These are phyloP conservation scores for Sebastes diaconus DNA, from an alignment of 2,797 vertebrate genomes.

Conservation along the genomic window DNA sequence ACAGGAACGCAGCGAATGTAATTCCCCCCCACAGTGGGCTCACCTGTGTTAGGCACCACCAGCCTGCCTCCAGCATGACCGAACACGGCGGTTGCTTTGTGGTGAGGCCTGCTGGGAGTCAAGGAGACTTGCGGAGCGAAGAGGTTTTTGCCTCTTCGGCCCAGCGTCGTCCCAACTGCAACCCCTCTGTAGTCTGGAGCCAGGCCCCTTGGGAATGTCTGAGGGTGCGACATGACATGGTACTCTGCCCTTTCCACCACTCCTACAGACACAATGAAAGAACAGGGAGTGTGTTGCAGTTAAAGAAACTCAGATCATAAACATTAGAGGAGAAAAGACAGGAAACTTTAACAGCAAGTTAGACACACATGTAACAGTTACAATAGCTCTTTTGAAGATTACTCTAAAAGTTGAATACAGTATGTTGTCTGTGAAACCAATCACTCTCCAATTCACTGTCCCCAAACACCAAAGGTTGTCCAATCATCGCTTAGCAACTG, in stretches of 20 bases:
- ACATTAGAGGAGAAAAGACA: neutral
- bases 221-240: slow-evolving; percentile 85
- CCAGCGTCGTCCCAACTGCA: slow-evolving; percentile 77
- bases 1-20: neutral
- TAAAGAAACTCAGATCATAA: neutral
- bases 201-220: slow-evolving; percentile 90
- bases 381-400: neutral
- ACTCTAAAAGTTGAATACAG: neutral
- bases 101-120: slow-evolving; percentile 77
- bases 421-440: neutral
- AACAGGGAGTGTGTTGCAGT: slow-evolving; percentile 76
- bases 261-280: slow-evolving; percentile 86
- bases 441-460: neutral
- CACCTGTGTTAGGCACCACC: slow-evolving; percentile 93
- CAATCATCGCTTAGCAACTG: neutral
- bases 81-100: slow-evolving; percentile 88
- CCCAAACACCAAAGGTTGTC: neutral
- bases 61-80: slow-evolving; percentile 91
- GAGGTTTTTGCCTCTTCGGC: slow-evolving; percentile 80
- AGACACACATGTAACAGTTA: neutral
- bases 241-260: slow-evolving; percentile 87
- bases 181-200: slow-evolving; percentile 82
- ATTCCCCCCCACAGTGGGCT: slow-evolving; percentile 16
- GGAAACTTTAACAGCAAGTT: neutral
- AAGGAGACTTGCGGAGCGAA: slow-evolving; percentile 80